Percentiles rank a stretch among this genome's conserved stretches.
Conservation (phyloP, 1,140 invertebrate species). For the Bombus superbus region DNA sequence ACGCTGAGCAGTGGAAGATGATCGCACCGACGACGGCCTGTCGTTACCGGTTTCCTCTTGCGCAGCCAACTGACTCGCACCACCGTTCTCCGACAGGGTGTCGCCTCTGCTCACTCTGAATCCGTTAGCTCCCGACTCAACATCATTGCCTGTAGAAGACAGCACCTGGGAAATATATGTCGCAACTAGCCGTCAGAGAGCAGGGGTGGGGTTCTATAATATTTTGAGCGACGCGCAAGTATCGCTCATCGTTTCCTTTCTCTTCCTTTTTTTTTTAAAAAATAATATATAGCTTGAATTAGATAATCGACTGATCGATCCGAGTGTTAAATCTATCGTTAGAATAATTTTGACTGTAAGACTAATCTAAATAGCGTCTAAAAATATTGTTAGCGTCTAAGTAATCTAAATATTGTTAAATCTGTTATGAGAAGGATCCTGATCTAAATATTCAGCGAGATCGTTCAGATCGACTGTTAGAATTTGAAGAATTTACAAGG, state of each 20-base stretch:
- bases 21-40: constrained; percentile 81
- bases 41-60: constrained; percentile 75
- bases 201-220: constrained; percentile 82
- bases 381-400: no score
- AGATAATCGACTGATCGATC: background rate
- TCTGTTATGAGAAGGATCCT: no score
- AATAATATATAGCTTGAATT: background rate
- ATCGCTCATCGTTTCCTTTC: constrained; percentile 43
- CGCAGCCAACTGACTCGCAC: constrained; percentile 46
- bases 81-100: constrained; percentile 78
- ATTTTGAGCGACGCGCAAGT: constrained; percentile 77
- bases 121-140: constrained; percentile 84
- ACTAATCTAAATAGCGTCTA: background rate
- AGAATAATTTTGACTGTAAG: background rate
- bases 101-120: constrained; percentile 82
- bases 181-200: constrained; percentile 83
- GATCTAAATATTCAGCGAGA: no score
- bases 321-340: background rate
- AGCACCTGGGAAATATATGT: constrained; percentile 85
- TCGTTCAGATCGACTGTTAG: background rate
- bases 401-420: no score
- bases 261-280: background rate
- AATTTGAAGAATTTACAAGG: background rate
- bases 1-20: constrained; percentile 82
- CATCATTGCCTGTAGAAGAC: constrained; percentile 85